Conservation (phyloP, 2,888 invertebrate genomes). For the Eucera pruinosa region DNA sequence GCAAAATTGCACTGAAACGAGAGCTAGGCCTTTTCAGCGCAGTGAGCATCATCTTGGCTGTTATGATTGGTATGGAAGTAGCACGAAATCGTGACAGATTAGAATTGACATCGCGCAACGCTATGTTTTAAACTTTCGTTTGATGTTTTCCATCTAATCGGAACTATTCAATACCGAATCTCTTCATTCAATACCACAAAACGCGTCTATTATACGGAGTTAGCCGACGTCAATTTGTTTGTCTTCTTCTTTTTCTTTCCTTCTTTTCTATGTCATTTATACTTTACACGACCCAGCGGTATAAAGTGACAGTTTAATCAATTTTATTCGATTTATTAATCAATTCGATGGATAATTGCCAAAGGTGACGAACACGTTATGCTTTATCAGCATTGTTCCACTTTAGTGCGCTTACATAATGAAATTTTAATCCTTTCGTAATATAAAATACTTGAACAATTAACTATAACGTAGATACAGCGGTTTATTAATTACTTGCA, state of each 20-base stretch:
- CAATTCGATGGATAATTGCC: not conserved
- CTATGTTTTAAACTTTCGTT: not conserved
- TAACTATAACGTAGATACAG: not conserved
- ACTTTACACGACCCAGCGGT: no score
- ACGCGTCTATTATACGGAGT: not conserved
- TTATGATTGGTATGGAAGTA: slow-evolving; percentile 90
- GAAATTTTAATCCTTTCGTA: slow-evolving; percentile 1
- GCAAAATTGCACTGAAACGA: slow-evolving; percentile 87
- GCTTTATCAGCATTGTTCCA: slow-evolving; percentile 29
- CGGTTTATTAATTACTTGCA: no score
- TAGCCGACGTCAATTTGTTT: not conserved
- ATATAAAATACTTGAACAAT: not conserved
- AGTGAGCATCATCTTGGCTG: slow-evolving; percentile 92
- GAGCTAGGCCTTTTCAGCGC: slow-evolving; percentile 93
- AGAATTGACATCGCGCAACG: not conserved
- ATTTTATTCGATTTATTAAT: not conserved
- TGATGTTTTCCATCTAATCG: not conserved
- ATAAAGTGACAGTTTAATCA: not conserved
- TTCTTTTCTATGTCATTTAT: not conserved
- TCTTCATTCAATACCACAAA: not conserved
- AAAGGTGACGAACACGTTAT: not conserved
- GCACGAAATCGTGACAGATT: not conserved
- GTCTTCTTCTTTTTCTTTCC: not conserved
- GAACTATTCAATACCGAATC: not conserved
- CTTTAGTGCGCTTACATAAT: slow-evolving; percentile 24